Percentiles rank a stretch among this genome's conserved stretches.
phyloP scores from a whole-genome alignment of 2,113 vertebrate genomes.

The Neogale vison region DNA sequence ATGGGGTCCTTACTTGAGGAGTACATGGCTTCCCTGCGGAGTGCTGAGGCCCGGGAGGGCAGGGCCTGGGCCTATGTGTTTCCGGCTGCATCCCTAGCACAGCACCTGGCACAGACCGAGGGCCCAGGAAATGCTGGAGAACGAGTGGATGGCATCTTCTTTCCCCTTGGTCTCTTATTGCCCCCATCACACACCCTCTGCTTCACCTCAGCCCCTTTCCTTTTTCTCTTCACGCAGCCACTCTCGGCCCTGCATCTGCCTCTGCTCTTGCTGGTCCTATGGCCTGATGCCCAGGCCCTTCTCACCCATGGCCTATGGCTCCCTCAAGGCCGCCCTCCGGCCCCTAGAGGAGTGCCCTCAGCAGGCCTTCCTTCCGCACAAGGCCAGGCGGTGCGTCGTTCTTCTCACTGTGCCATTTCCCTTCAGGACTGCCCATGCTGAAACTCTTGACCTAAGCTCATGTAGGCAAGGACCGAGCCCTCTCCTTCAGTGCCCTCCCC shows the following conservation, averaged over 20 bases:
- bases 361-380: neutral
- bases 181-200: fast-evolving
- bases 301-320: neutral
- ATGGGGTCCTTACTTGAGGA: neutral
- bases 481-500: neutral
- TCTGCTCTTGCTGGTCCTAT: neutral
- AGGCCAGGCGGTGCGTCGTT: fast-evolving
- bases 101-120: neutral
- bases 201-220: neutral
- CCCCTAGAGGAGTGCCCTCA: neutral
- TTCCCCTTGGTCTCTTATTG: neutral
- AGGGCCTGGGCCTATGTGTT: neutral
- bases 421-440: fast-evolving
- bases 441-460: neutral
- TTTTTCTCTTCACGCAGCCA: neutral
- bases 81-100: neutral
- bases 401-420: neutral
- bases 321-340: neutral
- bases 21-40: neutral
- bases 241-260: neutral
- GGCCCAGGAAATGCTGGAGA: neutral
- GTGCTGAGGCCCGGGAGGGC: neutral
- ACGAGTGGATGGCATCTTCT: neutral
- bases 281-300: fast-evolving
- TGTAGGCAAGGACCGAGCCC: neutral